phyloP scores from a whole-genome alignment of 2,797 vertebrate genomes.

The Argya squamiceps region DNA sequence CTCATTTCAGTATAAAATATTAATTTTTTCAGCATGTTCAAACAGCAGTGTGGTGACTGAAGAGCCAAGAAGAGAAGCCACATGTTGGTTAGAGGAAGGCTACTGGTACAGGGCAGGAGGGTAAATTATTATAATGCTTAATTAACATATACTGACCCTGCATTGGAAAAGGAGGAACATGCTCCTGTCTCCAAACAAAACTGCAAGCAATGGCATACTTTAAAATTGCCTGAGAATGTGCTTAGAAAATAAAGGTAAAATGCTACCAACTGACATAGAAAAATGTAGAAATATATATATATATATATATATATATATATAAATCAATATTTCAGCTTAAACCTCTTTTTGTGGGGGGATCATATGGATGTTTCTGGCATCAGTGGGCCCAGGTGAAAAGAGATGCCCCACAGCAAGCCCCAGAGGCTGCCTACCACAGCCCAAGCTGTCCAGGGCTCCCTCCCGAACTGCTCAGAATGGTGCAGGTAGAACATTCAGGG shows the following conservation, averaged over 20 bases:
- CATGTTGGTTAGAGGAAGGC: not conserved
- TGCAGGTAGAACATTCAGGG: accelerated
- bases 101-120: not conserved
- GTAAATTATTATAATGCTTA: not conserved
- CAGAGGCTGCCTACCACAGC: not conserved
- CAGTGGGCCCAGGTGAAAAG: not conserved
- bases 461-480: not conserved
- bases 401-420: not conserved
- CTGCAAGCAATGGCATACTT: not conserved
- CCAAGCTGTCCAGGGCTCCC: not conserved
- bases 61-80: not conserved
- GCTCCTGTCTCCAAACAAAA: not conserved
- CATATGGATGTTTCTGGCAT: not conserved
- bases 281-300: no score
- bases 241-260: not conserved
- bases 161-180: not conserved
- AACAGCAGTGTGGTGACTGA: not conserved
- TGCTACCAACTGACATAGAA: not conserved
- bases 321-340: not conserved
- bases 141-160: not conserved
- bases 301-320: no score
- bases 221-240: not conserved
- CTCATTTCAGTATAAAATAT: not conserved
- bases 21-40: not conserved
- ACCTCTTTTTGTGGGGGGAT: not conserved